phyloP scores from a whole-genome alignment of 2,888 invertebrate genomes.

The Parelbella ahira region DNA sequence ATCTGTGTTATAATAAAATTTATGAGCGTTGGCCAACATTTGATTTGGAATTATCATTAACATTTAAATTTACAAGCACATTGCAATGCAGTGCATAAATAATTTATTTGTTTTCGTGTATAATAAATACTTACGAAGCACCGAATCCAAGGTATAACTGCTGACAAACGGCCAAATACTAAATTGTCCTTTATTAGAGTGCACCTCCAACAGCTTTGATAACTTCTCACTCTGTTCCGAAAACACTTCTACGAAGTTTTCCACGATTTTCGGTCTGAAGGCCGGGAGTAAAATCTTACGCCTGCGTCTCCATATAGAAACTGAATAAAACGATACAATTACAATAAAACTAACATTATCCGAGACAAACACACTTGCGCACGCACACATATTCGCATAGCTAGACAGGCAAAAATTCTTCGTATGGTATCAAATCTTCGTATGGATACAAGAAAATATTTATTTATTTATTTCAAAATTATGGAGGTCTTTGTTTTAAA shows the following conservation, averaged over 20 bases:
- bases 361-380: background rate
- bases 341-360: background rate
- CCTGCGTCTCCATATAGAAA: slow-evolving; percentile 81
- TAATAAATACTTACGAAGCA: slow-evolving; percentile 82
- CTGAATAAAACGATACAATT: slow-evolving; percentile 35
- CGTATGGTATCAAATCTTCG: too few species aligned
- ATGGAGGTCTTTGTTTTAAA: too few species aligned
- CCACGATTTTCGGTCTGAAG: slow-evolving; percentile 84
- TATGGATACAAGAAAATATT: too few species aligned
- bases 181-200: slow-evolving; percentile 47
- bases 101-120: too few species aligned
- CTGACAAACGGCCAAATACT: slow-evolving; percentile 78
- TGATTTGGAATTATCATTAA: too few species aligned
- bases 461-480: too few species aligned
- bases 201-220: slow-evolving; percentile 50
- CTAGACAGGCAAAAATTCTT: too few species aligned
- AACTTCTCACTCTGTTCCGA: slow-evolving; percentile 79
- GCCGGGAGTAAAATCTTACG: slow-evolving; percentile 83
- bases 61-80: too few species aligned
- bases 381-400: too few species aligned
- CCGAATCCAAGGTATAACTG: slow-evolving; percentile 82
- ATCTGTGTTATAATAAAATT: too few species aligned
- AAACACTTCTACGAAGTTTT: slow-evolving; percentile 82
- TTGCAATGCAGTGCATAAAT: too few species aligned
- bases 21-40: too few species aligned